Percentiles rank a stretch among this genome's conserved stretches.
phyloP scores from a whole-genome alignment of 2,888 invertebrate species.

The Ellobium chinense region DNA sequence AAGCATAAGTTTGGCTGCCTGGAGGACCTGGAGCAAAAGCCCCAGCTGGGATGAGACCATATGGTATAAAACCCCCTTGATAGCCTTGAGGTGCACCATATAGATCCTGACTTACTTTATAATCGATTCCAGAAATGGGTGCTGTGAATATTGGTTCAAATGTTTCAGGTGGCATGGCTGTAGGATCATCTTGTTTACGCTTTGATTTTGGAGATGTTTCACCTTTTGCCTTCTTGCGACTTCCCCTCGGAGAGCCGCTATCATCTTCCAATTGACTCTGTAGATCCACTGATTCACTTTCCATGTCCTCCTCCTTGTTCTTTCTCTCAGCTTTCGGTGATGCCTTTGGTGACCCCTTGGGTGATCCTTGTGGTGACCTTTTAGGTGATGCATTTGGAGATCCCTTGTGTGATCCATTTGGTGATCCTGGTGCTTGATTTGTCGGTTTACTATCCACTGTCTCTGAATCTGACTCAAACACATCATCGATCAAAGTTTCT shows the following conservation, averaged over 20 bases:
- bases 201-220: conserved; percentile 46
- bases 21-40: conserved; percentile 45
- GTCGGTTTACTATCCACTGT: conserved; percentile 44
- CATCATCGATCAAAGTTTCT: conserved; percentile 50
- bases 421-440: conserved; percentile 28
- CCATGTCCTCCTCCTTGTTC: conserved; percentile 10
- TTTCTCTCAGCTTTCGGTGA: conserved; percentile 38
- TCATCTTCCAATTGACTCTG: conserved; percentile 49
- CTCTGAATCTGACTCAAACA: conserved; percentile 43
- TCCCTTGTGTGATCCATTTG: too few relatives aligned
- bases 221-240: conserved; percentile 53
- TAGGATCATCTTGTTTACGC: conserved; percentile 53
- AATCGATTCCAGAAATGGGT: conserved; percentile 49
- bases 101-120: conserved; percentile 52
- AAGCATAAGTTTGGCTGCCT: conserved; percentile 54
- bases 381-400: conserved; percentile 34
- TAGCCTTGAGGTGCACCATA: conserved; percentile 39
- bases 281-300: conserved; percentile 43
- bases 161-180: conserved; percentile 64
- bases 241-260: conserved; percentile 19
- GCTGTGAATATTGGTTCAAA: conserved; percentile 68
- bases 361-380: conserved; percentile 41
- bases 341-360: conserved; percentile 26
- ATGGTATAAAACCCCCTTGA: conserved; percentile 52
- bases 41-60: conserved; percentile 55